These are phyloP conservation scores for Leptinotarsa tumamoca DNA, from an alignment of 2,888 invertebrate genomes.

Conservation along the genomic window DNA sequence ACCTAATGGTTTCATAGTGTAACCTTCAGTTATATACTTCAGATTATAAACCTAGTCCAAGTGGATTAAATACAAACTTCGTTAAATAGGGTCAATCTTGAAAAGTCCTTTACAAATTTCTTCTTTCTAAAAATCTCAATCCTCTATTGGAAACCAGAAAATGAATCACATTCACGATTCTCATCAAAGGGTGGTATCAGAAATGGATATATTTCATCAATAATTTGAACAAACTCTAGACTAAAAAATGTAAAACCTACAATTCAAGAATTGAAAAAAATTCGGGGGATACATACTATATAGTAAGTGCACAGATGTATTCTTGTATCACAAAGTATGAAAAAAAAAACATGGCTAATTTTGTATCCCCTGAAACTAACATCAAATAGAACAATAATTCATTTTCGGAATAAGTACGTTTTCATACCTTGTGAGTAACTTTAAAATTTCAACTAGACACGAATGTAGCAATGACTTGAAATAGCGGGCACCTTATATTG, in stretches of 20 bases:
- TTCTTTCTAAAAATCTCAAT: not conserved
- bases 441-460: slow-evolving; percentile 59
- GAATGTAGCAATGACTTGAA: slow-evolving; percentile 56
- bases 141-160: not conserved
- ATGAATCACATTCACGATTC: not conserved
- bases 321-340: slow-evolving; percentile 65
- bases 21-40: slow-evolving; percentile 57
- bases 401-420: slow-evolving; percentile 57
- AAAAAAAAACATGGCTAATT: slow-evolving; percentile 53
- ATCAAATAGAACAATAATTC: slow-evolving; percentile 55
- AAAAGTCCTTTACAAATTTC: not conserved
- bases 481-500: slow-evolving; percentile 51
- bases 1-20: slow-evolving; percentile 64
- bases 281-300: slow-evolving; percentile 49
- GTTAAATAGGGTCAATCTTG: slow-evolving; percentile 1
- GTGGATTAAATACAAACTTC: slow-evolving; percentile 5
- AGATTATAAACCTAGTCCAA: slow-evolving; percentile 54
- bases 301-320: slow-evolving; percentile 62
- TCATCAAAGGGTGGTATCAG: not conserved
- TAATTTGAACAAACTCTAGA: slow-evolving; percentile 52
- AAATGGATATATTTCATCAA: slow-evolving; percentile 16
- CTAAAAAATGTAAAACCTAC: slow-evolving; percentile 59
- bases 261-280: slow-evolving; percentile 51
- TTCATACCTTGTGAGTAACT: slow-evolving; percentile 64
- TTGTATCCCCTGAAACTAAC: slow-evolving; percentile 58